Conservation (phyloP, 2,797 vertebrate genomes). For the Odontamblyopus lacepedii region DNA sequence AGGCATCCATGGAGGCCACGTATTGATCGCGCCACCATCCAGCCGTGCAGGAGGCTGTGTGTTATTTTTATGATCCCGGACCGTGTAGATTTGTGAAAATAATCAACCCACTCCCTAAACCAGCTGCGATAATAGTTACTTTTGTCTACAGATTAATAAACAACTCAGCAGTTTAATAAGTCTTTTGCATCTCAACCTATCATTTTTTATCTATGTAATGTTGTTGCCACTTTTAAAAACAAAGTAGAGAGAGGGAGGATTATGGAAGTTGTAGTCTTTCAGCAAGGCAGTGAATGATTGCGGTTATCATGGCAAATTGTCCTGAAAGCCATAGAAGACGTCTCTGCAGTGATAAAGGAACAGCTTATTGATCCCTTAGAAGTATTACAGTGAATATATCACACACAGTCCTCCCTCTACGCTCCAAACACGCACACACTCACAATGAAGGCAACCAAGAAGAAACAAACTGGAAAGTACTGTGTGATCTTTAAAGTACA, state of each 20-base stretch:
- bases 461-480: constrained; percentile 1
- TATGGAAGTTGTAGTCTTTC: constrained; percentile 57
- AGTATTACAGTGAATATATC: constrained; percentile 96
- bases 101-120: constrained; percentile 57
- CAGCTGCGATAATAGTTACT: constrained; percentile 27
- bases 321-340: constrained; percentile 89
- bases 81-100: constrained; percentile 69
- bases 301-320: constrained; percentile 93
- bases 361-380: constrained; percentile 91
- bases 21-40: constrained; percentile 67
- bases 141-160: constrained; percentile 38
- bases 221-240: constrained; percentile 2
- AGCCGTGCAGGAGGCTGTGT: constrained; percentile 35
- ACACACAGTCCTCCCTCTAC: constrained; percentile 55
- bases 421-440: constrained; percentile 4
- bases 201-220: not conserved
- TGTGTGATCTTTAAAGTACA: not conserved
- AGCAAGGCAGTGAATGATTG: constrained; percentile 89
- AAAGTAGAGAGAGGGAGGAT: constrained; percentile 26
- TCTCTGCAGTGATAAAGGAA: constrained; percentile 84
- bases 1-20: constrained; percentile 72
- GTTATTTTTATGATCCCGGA: constrained; percentile 57
- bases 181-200: constrained; percentile 7
- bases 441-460: not conserved
- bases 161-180: constrained; percentile 24